These are phyloP conservation scores for Hippoglossus stenolepis DNA, from an alignment of 2,113 vertebrate genomes.

Conservation along the genomic window DNA sequence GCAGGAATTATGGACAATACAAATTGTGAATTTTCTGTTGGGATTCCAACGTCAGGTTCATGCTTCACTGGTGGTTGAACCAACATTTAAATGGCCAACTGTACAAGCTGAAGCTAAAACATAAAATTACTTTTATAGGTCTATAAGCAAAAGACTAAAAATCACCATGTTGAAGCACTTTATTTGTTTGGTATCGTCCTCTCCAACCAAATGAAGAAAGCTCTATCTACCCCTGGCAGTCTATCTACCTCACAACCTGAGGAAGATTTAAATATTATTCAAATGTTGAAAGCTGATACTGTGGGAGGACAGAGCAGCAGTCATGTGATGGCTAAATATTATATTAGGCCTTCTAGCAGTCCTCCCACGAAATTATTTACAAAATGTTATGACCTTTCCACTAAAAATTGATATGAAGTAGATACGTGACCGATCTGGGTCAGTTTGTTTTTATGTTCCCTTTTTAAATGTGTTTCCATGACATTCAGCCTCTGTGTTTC, in stretches of 20 bases:
- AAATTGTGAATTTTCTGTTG: slow-evolving; percentile 31
- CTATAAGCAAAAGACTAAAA: slow-evolving; percentile 9
- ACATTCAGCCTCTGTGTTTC: neutral
- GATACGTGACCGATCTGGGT: neutral
- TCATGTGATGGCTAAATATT: slow-evolving; percentile 8
- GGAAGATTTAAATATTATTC: slow-evolving; percentile 44
- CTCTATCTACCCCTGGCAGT: slow-evolving; percentile 49
- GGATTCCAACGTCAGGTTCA: slow-evolving; percentile 27
- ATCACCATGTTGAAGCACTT: neutral
- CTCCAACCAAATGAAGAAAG: slow-evolving; percentile 53
- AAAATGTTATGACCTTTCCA: no score
- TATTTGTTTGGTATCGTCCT: neutral
- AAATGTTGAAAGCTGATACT: slow-evolving; percentile 3
- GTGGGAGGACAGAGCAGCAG: neutral
- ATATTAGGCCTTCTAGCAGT: neutral
- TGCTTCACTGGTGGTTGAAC: slow-evolving; percentile 26
- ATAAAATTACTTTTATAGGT: slow-evolving; percentile 33
- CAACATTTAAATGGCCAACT: slow-evolving; percentile 25
- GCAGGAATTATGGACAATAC: slow-evolving; percentile 44
- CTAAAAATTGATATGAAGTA: no score
- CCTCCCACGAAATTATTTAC: no score
- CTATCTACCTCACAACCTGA: slow-evolving; percentile 44
- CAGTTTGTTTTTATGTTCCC: neutral
- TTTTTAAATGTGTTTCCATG: neutral
- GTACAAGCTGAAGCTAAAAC: slow-evolving; percentile 25